Conservation (phyloP, 2,797 vertebrate species). For the Gouania willdenowi region DNA sequence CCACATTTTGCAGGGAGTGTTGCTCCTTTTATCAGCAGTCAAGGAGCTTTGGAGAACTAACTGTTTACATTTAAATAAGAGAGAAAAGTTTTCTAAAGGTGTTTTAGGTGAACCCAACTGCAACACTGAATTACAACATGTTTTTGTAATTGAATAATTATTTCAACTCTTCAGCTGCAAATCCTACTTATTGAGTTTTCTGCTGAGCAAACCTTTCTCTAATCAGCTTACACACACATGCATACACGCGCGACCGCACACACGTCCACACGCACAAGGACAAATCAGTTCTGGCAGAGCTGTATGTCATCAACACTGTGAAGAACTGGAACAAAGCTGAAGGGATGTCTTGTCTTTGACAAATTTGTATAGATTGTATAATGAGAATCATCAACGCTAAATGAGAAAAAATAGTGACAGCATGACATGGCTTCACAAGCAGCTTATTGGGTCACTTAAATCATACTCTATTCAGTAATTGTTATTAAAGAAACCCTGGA, state of each 20-base stretch:
- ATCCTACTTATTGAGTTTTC: slow-evolving; percentile 38
- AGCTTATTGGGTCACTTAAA: slow-evolving; percentile 4
- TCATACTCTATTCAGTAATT: slow-evolving; percentile 4
- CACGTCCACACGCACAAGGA: neutral
- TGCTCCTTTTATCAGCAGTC: too few species aligned
- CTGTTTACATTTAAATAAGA: too few species aligned
- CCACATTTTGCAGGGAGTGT: too few species aligned
- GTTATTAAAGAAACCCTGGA: slow-evolving; percentile 12
- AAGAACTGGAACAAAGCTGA: slow-evolving; percentile 21
- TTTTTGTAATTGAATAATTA: too few species aligned
- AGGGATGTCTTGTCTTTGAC: slow-evolving; percentile 12
- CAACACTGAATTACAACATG: too few species aligned
- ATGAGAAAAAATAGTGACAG: slow-evolving; percentile 15
- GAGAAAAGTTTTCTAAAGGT: too few species aligned
- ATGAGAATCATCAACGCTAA: neutral
- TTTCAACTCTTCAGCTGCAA: neutral
- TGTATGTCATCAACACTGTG: slow-evolving; percentile 14
- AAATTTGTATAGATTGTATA: slow-evolving; percentile 9
- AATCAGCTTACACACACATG: slow-evolving; percentile 68
- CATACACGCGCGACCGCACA: neutral
- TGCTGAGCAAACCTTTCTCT: slow-evolving; percentile 56
- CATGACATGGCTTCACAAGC: slow-evolving; percentile 1
- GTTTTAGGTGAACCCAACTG: too few species aligned
- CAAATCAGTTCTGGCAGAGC: slow-evolving; percentile 14
- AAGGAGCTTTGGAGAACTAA: too few species aligned